Conservation (phyloP, 2,888 invertebrate species). For the Spodoptera littoralis region DNA sequence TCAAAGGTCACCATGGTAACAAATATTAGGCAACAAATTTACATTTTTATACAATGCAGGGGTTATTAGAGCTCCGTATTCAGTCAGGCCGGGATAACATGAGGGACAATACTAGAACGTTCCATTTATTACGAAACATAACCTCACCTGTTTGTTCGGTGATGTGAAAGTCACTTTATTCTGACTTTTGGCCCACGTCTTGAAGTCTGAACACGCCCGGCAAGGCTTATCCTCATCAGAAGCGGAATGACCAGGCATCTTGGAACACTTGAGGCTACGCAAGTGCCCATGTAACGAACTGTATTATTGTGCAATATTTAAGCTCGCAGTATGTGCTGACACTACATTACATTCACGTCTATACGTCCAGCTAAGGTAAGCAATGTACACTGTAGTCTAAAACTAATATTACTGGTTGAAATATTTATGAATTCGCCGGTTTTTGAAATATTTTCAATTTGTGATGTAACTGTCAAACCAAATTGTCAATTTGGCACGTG, state of each 20-base stretch:
- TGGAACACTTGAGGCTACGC: conserved; percentile 43
- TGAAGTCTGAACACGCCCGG: conserved; percentile 92
- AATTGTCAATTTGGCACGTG: conserved; percentile 39
- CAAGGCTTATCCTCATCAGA: conserved; percentile 89
- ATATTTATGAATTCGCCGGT: conserved; percentile 33
- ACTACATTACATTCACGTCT: conserved; percentile 45
- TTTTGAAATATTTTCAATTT: conserved; percentile 45
- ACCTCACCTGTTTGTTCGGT: conserved; percentile 72
- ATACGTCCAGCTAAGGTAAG: conserved; percentile 9
- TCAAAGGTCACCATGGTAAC: background rate
- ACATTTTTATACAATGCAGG: background rate
- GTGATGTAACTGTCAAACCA: conserved; percentile 28
- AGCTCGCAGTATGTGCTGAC: conserved; percentile 20
- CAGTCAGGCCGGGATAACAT: background rate
- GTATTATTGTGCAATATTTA: conserved; percentile 66
- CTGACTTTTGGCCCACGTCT: conserved; percentile 91
- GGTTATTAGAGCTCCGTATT: background rate
- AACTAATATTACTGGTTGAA: conserved; percentile 17
- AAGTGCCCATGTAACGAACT: conserved; percentile 59
- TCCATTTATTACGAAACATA: conserved; percentile 58
- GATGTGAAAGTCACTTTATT: conserved; percentile 70
- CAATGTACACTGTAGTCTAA: conserved; percentile 8
- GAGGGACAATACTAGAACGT: conserved; percentile 36
- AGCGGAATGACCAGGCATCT: conserved; percentile 75
- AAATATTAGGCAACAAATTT: background rate